A percentile compares a stretch with the other conserved stretches of the same genome.
These are phyloP conservation scores for Drosophila lacteicornis DNA, from an alignment of 1,140 invertebrate species.

Conservation along the genomic window DNA sequence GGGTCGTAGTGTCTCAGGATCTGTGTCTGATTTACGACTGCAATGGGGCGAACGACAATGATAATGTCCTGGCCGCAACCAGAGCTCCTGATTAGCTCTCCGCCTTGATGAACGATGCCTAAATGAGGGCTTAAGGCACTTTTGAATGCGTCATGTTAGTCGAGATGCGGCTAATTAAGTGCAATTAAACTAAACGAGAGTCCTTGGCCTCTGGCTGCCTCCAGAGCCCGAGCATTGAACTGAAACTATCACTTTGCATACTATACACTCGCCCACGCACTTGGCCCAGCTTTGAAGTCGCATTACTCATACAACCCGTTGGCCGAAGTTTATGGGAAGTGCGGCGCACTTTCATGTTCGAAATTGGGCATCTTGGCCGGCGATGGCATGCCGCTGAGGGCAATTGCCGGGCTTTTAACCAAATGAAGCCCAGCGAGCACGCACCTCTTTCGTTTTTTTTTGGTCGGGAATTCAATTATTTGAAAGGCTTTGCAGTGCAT, in stretches of 20 bases:
- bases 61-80: slow-evolving; percentile 44
- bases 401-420: slow-evolving; percentile 60
- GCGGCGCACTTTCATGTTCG: slow-evolving; percentile 16
- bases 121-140: slow-evolving; percentile 42
- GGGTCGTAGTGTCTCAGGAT: slow-evolving; percentile 23
- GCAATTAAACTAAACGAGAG: slow-evolving; percentile 55
- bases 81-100: slow-evolving; percentile 30
- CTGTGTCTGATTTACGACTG: slow-evolving; percentile 70
- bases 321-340: slow-evolving; percentile 32
- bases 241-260: slow-evolving; percentile 31
- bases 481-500: slow-evolving; percentile 46
- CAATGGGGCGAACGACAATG: slow-evolving; percentile 53
- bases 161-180: slow-evolving; percentile 62
- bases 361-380: slow-evolving; percentile 39
- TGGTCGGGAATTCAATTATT: slow-evolving; percentile 60
- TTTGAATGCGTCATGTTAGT: slow-evolving; percentile 43
- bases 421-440: slow-evolving; percentile 56
- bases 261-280: slow-evolving; percentile 19
- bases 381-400: slow-evolving; percentile 26
- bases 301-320: slow-evolving; percentile 69
- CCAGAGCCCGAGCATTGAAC: slow-evolving; percentile 54
- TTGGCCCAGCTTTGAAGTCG: slow-evolving; percentile 7
- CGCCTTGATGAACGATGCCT: slow-evolving; percentile 24
- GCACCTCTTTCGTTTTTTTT: slow-evolving; percentile 27
- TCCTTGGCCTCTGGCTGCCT: slow-evolving; percentile 46